Evolutionary conservation across 2,113 vertebrate genomes (phyloP).

Genomic region (Orthonyx spaldingii): DNA sequence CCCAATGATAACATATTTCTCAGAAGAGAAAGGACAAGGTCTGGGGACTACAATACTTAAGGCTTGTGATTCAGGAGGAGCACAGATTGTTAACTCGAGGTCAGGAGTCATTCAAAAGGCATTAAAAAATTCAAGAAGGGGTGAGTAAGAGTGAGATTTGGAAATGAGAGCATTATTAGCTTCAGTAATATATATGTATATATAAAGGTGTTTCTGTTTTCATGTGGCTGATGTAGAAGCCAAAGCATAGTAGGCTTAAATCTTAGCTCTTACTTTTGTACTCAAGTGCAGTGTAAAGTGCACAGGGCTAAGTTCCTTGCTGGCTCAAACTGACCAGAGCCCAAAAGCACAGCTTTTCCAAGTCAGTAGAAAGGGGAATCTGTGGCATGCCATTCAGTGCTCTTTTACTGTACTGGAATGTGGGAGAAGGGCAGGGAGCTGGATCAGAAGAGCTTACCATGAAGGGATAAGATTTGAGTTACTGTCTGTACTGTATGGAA

Average conservation of each 20-base stretch:
- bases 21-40: background rate
- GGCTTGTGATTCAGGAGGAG: background rate
- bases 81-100: background rate
- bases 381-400: background rate
- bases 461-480: background rate
- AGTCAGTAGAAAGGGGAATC: background rate
- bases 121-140: background rate
- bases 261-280: background rate
- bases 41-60: background rate
- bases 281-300: fast-evolving
- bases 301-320: background rate
- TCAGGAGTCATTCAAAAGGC: background rate
- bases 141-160: background rate
- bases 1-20: background rate
- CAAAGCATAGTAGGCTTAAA: background rate
- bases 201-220: background rate
- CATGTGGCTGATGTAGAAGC: background rate
- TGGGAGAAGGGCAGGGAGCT: background rate
- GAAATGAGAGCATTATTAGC: background rate
- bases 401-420: background rate
- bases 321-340: background rate
- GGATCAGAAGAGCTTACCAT: background rate
- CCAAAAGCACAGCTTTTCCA: background rate
- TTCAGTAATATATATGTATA: background rate
- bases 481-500: fast-evolving